phyloP scores from a whole-genome alignment of 2,113 vertebrate species.

The human (Homo sapiens) region DNA sequence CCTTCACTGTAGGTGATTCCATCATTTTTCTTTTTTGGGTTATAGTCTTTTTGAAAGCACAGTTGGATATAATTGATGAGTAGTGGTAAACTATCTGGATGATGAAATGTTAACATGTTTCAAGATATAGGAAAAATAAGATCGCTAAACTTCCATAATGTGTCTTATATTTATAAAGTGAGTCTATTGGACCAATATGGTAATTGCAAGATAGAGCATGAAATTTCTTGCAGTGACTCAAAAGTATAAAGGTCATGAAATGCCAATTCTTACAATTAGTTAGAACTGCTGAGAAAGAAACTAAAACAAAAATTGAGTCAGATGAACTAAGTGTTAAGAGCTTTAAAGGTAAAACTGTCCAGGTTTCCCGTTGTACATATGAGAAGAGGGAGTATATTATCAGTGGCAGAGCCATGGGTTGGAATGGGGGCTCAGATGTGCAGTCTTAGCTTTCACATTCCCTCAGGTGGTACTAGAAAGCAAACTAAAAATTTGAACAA shows the following conservation, averaged over 20 bases:
- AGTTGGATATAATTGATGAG: background rate
- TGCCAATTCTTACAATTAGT: background rate
- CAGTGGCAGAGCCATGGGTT: background rate
- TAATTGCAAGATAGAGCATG: background rate
- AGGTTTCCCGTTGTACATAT: background rate
- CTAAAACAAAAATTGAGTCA: background rate
- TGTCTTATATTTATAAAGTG: slow-evolving; percentile 29
- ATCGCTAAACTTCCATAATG: background rate
- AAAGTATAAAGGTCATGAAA: background rate
- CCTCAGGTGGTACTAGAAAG: background rate
- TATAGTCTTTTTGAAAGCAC: background rate
- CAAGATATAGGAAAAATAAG: background rate
- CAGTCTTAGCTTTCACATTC: background rate
- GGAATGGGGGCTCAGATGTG: background rate
- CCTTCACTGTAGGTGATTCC: background rate
- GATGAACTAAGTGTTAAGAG: background rate
- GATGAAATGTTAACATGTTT: slow-evolving; percentile 25
- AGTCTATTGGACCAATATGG: background rate
- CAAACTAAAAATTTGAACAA: background rate
- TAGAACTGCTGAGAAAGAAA: background rate
- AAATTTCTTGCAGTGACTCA: background rate
- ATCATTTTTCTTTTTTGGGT: background rate
- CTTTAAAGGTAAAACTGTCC: background rate
- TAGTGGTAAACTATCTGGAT: slow-evolving; percentile 29
- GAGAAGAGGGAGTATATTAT: background rate